Percentiles rank a stretch among this genome's conserved stretches.
phyloP scores from a whole-genome alignment of 2,888 invertebrate species.

The Acrobasis repandana region DNA sequence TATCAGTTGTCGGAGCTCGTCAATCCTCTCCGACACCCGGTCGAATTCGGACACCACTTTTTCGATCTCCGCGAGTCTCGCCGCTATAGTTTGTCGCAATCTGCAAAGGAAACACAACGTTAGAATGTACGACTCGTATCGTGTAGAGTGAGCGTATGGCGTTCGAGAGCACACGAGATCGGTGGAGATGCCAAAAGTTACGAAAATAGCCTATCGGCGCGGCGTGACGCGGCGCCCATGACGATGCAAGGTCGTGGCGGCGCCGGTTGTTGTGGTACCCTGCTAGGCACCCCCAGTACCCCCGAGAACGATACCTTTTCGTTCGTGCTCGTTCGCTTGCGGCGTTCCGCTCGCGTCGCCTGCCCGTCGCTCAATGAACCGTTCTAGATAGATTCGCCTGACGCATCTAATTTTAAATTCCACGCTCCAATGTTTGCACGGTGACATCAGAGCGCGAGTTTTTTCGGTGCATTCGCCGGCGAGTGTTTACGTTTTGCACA shows the following conservation, averaged over 20 bases:
- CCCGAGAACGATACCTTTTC: constrained; percentile 57
- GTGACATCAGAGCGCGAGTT: constrained; percentile 77
- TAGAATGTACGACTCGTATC: constrained; percentile 51
- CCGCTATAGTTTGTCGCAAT: constrained; percentile 90
- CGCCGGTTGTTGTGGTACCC: constrained; percentile 36
- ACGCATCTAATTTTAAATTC: constrained; percentile 76
- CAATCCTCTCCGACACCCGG: constrained; percentile 87
- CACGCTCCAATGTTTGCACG: constrained; percentile 73
- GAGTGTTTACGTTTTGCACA: constrained; percentile 75
- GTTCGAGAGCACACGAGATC: constrained; percentile 51
- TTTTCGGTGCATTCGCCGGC: constrained; percentile 69
- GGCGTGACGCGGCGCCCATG: constrained; percentile 69
- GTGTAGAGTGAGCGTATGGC: constrained; percentile 48
- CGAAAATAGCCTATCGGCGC: constrained; percentile 77
- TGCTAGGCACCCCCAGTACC: constrained; percentile 13
- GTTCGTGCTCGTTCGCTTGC: constrained; percentile 74
- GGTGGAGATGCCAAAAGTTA: constrained; percentile 74
- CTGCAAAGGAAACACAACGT: constrained; percentile 79
- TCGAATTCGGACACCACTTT: constrained; percentile 90
- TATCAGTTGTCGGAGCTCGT: constrained; percentile 86
- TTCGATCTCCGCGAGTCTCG: constrained; percentile 88
- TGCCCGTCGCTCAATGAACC: constrained; percentile 81
- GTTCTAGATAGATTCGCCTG: constrained; percentile 64
- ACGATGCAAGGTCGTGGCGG: constrained; percentile 73
- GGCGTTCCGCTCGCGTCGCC: constrained; percentile 78